Conservation (phyloP, 2,888 invertebrate genomes). For the Byasa hedistus region DNA sequence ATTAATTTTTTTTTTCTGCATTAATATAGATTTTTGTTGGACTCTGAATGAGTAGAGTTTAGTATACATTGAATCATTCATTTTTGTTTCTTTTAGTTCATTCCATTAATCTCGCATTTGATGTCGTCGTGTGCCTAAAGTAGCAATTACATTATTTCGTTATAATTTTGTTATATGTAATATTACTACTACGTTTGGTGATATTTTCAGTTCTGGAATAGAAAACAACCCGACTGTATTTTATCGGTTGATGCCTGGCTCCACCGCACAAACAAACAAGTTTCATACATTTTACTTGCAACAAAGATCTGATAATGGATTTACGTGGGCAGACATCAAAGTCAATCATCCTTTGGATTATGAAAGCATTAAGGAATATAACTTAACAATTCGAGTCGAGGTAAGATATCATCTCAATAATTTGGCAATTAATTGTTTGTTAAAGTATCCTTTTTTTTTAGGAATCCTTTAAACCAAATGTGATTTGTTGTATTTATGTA, state of each 20-base stretch:
- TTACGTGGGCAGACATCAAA: constrained; percentile 97
- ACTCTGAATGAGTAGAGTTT: constrained; percentile 24
- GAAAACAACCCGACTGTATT: constrained; percentile 97
- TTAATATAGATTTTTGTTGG: constrained; percentile 18
- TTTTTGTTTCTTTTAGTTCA: constrained; percentile 18
- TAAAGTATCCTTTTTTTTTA: background rate
- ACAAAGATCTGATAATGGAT: constrained; percentile 94
- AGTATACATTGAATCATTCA: constrained; percentile 12
- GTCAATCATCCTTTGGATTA: constrained; percentile 97
- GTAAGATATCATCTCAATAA: constrained; percentile 73
- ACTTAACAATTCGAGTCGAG: constrained; percentile 97
- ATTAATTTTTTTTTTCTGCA: constrained; percentile 1
- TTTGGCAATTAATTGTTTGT: background rate
- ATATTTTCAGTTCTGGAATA: constrained; percentile 91
- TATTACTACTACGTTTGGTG: constrained; percentile 13
- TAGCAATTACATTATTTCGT: constrained; percentile 42
- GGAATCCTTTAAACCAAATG: background rate
- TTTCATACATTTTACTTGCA: constrained; percentile 97
- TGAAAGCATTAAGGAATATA: constrained; percentile 96
- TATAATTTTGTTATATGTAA: constrained; percentile 17
- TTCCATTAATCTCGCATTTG: constrained; percentile 34
- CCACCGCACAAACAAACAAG: constrained; percentile 97
- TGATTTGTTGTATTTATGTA: background rate
- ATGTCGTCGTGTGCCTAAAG: constrained; percentile 55
- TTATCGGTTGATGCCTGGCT: constrained; percentile 96